A percentile compares a stretch with the other conserved stretches of the same genome.
Evolutionary conservation across 2,888 invertebrate genomes (phyloP).

Genomic region (Nymphalis urticae): DNA sequence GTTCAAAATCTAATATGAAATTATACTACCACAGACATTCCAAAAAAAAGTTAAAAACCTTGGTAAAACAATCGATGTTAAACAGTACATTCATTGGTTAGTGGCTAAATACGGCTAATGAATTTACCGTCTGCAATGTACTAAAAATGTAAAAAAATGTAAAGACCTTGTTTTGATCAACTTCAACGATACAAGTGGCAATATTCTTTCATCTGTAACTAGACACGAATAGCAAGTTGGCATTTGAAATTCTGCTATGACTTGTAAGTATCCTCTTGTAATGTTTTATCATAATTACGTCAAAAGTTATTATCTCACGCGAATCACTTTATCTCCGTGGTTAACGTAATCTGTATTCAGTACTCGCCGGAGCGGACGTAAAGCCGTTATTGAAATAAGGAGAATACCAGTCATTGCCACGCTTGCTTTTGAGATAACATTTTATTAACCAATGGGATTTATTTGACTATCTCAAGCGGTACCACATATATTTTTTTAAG

Average conservation of each 20-base stretch:
- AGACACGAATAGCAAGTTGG: not conserved
- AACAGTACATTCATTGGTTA: too few relatives aligned
- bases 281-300: slow-evolving; percentile 27
- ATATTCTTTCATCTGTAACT: not conserved
- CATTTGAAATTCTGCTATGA: slow-evolving; percentile 8
- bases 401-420: slow-evolving; percentile 15
- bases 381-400: slow-evolving; percentile 21
- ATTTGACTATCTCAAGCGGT: not conserved
- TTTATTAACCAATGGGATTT: slow-evolving; percentile 12
- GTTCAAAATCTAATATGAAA: too few relatives aligned
- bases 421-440: slow-evolving; percentile 12
- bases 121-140: too few relatives aligned
- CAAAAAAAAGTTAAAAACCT: too few relatives aligned
- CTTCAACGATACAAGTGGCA: not conserved
- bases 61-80: too few relatives aligned
- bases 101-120: too few relatives aligned
- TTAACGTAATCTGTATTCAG: slow-evolving; percentile 25
- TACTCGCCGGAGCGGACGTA: slow-evolving; percentile 16
- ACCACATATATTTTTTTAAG: not conserved
- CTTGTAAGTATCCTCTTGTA: slow-evolving; percentile 11
- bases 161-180: too few relatives aligned
- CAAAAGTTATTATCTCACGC: slow-evolving; percentile 18
- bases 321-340: slow-evolving; percentile 10
- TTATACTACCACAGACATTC: too few relatives aligned
- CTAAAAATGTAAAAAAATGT: too few relatives aligned